A percentile compares a stretch with the other conserved stretches of the same genome.
phyloP scores from a whole-genome alignment of 2,797 vertebrate species.

The Craterocephalus amniculus region DNA sequence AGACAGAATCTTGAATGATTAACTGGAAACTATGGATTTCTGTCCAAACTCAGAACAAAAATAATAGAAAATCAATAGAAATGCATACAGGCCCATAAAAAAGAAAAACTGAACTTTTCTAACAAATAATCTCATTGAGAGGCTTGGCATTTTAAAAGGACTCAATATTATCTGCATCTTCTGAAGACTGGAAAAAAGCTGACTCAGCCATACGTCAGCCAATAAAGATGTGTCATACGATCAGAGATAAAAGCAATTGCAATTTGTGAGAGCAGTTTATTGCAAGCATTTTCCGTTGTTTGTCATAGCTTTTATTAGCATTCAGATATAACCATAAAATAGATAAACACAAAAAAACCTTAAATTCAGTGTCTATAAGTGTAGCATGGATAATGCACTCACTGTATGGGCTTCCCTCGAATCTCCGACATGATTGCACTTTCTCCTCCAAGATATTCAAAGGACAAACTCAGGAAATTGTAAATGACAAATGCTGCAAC shows the following conservation, averaged over 20 bases:
- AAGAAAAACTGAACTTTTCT: constrained; percentile 2
- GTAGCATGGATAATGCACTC: constrained; percentile 68
- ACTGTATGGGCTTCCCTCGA: constrained; percentile 92
- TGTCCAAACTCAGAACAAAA: neutral
- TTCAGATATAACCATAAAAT: constrained; percentile 9
- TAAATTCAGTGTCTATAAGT: neutral
- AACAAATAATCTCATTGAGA: constrained; percentile 2
- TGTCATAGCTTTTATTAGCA: constrained; percentile 17
- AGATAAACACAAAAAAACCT: neutral
- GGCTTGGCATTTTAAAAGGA: constrained; percentile 28
- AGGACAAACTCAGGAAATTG: constrained; percentile 97
- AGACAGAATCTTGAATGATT: neutral
- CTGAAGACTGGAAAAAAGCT: constrained; percentile 29
- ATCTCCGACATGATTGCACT: constrained; percentile 98
- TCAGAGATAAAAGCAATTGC: constrained; percentile 41
- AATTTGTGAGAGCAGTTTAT: constrained; percentile 35
- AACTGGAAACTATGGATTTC: neutral
- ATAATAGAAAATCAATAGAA: neutral
- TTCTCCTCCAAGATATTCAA: constrained; percentile 97
- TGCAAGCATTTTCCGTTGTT: constrained; percentile 9
- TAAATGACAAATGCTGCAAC: constrained; percentile 95
- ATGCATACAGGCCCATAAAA: constrained; percentile 1
- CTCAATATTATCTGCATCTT: constrained; percentile 29
- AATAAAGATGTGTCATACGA: constrained; percentile 25
- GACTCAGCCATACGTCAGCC: constrained; percentile 33